Evolutionary conservation across 2,113 vertebrate species (phyloP).

Genomic region (Climacteris rufus): DNA sequence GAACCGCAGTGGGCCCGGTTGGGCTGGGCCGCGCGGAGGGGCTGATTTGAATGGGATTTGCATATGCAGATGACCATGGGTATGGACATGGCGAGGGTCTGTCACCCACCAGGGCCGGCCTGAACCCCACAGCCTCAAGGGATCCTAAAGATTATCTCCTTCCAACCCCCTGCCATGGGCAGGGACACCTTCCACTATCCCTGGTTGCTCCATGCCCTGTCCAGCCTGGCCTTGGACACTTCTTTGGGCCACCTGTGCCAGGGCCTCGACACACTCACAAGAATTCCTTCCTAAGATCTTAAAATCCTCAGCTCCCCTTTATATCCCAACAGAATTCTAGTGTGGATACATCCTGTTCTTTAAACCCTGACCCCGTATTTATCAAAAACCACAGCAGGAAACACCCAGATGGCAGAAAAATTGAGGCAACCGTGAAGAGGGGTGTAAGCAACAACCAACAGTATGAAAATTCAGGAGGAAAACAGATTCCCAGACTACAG

Average conservation of each 20-base stretch:
- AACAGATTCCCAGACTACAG: not conserved
- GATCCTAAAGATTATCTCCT: not conserved
- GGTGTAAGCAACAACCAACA: fast-evolving
- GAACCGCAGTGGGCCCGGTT: not conserved
- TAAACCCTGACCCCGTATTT: fast-evolving
- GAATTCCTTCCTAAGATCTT: not conserved
- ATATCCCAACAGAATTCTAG: too few relatives aligned
- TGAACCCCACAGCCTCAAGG: not conserved
- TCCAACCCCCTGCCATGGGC: not conserved
- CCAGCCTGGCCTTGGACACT: not conserved
- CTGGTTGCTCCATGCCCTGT: fast-evolving
- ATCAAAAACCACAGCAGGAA: not conserved
- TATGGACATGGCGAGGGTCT: fast-evolving
- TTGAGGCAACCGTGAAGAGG: fast-evolving
- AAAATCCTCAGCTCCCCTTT: not conserved
- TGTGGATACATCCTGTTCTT: not conserved
- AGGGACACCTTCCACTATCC: fast-evolving
- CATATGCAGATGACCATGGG: not conserved
- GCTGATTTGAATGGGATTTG: not conserved
- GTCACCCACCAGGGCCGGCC: too few relatives aligned
- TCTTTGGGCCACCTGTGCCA: too few relatives aligned
- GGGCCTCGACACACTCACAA: fast-evolving
- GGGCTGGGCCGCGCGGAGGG: not conserved
- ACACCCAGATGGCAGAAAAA: not conserved
- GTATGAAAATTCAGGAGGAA: not conserved